phyloP scores from a whole-genome alignment of 2,113 vertebrate species.

The Ranitomeya variabilis region DNA sequence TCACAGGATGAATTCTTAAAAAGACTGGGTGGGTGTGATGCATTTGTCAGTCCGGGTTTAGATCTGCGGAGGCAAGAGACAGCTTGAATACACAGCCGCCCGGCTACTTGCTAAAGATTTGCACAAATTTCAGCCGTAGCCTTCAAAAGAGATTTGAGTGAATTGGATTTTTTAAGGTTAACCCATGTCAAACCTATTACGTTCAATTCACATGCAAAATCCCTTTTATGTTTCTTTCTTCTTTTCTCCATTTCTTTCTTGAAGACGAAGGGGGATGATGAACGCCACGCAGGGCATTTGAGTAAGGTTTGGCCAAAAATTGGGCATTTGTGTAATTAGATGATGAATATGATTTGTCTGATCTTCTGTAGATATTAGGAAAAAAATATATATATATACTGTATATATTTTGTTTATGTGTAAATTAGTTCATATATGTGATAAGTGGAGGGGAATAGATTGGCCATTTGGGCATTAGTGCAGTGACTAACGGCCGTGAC shows the following conservation, averaged over 20 bases:
- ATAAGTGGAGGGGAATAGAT: too few species aligned
- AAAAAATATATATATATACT: not conserved
- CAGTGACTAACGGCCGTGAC: too few species aligned
- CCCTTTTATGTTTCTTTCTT: constrained; percentile 66
- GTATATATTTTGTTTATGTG: not conserved
- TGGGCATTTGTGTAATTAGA: constrained; percentile 36
- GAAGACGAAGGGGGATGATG: constrained; percentile 72
- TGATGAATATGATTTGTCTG: not conserved
- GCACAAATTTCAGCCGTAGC: constrained; percentile 72
- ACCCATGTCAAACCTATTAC: constrained; percentile 85
- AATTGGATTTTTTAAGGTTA: constrained; percentile 83
- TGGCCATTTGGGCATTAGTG: too few species aligned
- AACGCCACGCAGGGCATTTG: constrained; percentile 65
- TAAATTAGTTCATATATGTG: not conserved
- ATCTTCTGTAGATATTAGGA: not conserved
- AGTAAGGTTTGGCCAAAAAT: constrained; percentile 60
- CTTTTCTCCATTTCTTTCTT: constrained; percentile 50
- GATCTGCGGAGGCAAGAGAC: constrained; percentile 60
- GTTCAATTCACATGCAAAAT: constrained; percentile 78
- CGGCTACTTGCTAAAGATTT: constrained; percentile 68
- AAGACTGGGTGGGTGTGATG: constrained; percentile 57
- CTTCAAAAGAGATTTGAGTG: constrained; percentile 77
- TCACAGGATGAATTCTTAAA: constrained; percentile 59
- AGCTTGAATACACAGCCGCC: constrained; percentile 62
- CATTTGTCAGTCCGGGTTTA: constrained; percentile 63